A percentile compares a stretch with the other conserved stretches of the same genome.
Conservation (phyloP, 2,113 vertebrate genomes). For the Elachura formosa region DNA sequence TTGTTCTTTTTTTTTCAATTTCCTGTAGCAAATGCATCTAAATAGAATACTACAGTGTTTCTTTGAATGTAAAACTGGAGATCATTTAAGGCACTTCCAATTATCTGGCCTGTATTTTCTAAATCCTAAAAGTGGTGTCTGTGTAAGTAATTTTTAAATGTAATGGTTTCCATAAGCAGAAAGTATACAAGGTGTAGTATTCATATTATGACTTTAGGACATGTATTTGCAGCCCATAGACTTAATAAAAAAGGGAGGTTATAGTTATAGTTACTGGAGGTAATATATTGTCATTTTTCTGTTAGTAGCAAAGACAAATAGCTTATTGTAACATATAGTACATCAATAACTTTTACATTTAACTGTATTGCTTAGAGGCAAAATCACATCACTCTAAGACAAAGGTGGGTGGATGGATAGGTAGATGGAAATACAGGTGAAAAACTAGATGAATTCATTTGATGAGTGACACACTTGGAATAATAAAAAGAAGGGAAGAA, state of each 20-base stretch:
- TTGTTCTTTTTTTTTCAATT: not conserved
- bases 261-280: fast-evolving
- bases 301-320: not conserved
- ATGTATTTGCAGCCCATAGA: not conserved
- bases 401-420: not conserved
- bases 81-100: not conserved
- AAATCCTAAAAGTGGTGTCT: not conserved
- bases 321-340: not conserved
- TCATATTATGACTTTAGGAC: not conserved
- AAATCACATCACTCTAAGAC: not conserved
- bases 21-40: not conserved
- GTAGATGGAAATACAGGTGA: not conserved
- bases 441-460: not conserved
- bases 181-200: not conserved
- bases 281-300: not conserved
- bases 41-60: not conserved
- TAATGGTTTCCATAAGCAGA: not conserved
- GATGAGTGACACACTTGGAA: not conserved
- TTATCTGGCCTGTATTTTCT: not conserved
- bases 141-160: not conserved
- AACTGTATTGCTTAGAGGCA: not conserved
- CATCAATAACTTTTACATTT: not conserved
- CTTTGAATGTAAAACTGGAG: not conserved
- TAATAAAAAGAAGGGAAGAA: not conserved
- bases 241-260: not conserved